phyloP scores from a whole-genome alignment of 2,113 vertebrate species.

The Poeciliopsis prolifica region DNA sequence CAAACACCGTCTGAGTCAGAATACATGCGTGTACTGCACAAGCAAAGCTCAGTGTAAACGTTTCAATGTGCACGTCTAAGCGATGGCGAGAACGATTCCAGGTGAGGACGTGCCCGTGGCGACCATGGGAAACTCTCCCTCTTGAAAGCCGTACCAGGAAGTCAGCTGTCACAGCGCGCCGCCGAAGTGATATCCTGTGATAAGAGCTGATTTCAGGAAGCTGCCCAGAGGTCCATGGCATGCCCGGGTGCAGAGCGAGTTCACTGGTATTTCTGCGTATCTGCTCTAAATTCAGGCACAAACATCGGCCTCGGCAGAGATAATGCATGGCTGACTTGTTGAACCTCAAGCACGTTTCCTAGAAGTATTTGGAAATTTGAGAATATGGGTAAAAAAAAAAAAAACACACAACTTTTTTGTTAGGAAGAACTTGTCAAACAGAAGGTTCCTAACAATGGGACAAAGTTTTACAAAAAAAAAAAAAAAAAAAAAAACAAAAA shows the following conservation, averaged over 20 bases:
- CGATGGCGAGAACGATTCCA: conserved; percentile 48
- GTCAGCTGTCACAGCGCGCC: conserved; percentile 50
- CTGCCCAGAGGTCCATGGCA: conserved; percentile 28
- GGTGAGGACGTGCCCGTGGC: conserved; percentile 45
- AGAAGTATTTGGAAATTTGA: neutral
- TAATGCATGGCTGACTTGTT: conserved; percentile 57
- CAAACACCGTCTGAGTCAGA: neutral
- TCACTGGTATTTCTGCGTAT: conserved; percentile 54
- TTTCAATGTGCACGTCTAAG: conserved; percentile 51
- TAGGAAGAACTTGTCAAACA: neutral
- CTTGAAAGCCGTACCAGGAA: conserved; percentile 73
- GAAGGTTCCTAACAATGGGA: neutral
- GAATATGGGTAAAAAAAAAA: neutral
- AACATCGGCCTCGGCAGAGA: conserved; percentile 35
- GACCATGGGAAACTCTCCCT: conserved; percentile 63
- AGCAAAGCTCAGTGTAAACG: conserved; percentile 3
- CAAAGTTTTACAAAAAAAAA: neutral
- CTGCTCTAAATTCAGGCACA: conserved; percentile 52
- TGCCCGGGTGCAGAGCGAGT: conserved; percentile 59
- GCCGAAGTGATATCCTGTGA: conserved; percentile 53
- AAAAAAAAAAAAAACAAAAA: no score
- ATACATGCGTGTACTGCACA: neutral
- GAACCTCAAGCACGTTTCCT: conserved; percentile 45
- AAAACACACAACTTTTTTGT: neutral
- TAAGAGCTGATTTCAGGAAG: conserved; percentile 58